Conservation (phyloP, 2,113 vertebrate species). For the Ptyas mucosa region DNA sequence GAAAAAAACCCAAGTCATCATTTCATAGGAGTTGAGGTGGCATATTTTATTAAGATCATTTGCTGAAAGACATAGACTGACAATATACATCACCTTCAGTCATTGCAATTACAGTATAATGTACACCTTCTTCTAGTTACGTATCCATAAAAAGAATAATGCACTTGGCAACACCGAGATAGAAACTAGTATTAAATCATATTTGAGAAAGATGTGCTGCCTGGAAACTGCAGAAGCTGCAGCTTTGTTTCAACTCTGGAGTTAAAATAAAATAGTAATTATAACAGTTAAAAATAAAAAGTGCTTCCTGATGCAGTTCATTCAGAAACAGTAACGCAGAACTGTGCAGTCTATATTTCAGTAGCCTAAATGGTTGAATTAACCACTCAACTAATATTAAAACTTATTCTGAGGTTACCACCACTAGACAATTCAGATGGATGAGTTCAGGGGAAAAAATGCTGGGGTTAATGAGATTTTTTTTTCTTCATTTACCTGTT, state of each 20-base stretch:
- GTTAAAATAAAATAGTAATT: constrained; percentile 55
- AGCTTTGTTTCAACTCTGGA: constrained; percentile 56
- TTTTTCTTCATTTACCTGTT: constrained; percentile 28
- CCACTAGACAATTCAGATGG: constrained; percentile 41
- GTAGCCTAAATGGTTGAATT: constrained; percentile 36
- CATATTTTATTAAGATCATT: constrained; percentile 37
- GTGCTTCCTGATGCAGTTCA: constrained; percentile 41
- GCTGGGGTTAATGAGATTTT: constrained; percentile 57
- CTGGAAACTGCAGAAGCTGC: constrained; percentile 57
- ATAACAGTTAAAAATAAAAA: constrained; percentile 29
- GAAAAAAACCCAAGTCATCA: constrained; percentile 14
- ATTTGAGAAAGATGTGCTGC: constrained; percentile 56
- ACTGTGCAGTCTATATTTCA: constrained; percentile 41
- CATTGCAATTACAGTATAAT: neutral
- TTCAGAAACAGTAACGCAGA: constrained; percentile 53
- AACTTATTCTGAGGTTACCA: constrained; percentile 37
- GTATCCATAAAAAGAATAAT: constrained; percentile 33
- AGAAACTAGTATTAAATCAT: constrained; percentile 55
- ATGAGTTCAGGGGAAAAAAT: constrained; percentile 38
- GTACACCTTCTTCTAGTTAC: constrained; percentile 4
- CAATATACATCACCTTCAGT: constrained; percentile 6
- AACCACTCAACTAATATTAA: constrained; percentile 30
- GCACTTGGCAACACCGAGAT: constrained; percentile 39
- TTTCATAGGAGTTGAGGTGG: constrained; percentile 18
- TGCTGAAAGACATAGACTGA: constrained; percentile 28